phyloP scores from a whole-genome alignment of 2,888 invertebrate genomes.

The Erannis defoliaria region DNA sequence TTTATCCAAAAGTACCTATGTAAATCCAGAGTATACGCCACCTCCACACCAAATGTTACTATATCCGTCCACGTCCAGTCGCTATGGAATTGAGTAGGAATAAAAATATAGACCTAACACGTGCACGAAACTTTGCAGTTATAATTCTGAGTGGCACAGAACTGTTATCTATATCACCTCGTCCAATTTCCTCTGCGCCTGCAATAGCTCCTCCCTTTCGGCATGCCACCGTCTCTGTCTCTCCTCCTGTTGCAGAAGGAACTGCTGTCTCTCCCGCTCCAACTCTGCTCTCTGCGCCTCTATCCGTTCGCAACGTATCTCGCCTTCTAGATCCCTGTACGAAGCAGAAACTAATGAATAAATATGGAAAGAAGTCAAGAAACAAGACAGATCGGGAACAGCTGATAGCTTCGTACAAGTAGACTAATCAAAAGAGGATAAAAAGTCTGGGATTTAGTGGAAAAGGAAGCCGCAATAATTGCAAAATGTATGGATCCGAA shows the following conservation, averaged over 20 bases:
- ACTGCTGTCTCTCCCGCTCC: conserved; percentile 87
- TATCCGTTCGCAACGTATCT: conserved; percentile 87
- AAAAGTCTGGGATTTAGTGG: too few relatives aligned
- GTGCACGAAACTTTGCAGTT: too few relatives aligned
- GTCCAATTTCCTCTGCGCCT: conserved; percentile 90
- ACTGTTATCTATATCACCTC: conserved; percentile 70
- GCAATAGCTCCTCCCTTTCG: conserved; percentile 88
- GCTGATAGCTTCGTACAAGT: not conserved
- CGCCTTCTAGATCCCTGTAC: conserved; percentile 75
- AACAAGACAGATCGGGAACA: not conserved
- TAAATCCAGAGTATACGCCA: too few relatives aligned
- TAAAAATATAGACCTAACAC: too few relatives aligned
- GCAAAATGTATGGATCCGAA: too few relatives aligned
- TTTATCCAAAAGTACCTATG: too few relatives aligned
- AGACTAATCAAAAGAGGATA: too few relatives aligned
- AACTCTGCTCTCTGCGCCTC: conserved; percentile 88
- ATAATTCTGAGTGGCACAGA: too few relatives aligned
- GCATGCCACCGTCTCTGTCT: conserved; percentile 79
- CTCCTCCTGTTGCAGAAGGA: conserved; percentile 86
- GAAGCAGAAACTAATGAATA: not conserved
- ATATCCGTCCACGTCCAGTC: too few relatives aligned
- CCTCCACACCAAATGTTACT: too few relatives aligned
- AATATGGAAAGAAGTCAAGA: not conserved
- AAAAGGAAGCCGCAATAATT: too few relatives aligned
- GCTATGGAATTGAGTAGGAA: too few relatives aligned